phyloP scores from a whole-genome alignment of 2,888 invertebrate genomes.

The Pyrrhosoma nymphula region DNA sequence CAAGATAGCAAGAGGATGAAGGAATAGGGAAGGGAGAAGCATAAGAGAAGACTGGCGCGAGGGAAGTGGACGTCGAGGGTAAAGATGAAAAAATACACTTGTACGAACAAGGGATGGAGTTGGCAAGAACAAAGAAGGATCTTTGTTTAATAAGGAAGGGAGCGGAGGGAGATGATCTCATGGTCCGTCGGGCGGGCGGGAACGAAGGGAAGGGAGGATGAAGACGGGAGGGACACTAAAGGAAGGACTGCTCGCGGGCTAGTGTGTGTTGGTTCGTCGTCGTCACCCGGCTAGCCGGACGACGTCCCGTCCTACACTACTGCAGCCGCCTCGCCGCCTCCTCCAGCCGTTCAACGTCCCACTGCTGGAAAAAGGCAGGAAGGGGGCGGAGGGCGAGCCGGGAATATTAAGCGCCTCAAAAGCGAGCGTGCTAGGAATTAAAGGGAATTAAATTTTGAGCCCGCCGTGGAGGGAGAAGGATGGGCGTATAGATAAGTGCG shows the following conservation, averaged over 20 bases:
- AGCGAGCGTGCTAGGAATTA: slow-evolving; percentile 32
- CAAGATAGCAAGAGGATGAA: background rate
- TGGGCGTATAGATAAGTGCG: background rate
- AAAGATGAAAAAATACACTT: background rate
- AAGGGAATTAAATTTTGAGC: slow-evolving; percentile 30
- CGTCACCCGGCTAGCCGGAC: background rate
- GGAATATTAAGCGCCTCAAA: slow-evolving; percentile 23
- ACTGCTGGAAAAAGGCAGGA: background rate
- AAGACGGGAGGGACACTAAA: background rate
- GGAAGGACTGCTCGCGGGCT: background rate
- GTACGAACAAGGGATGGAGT: background rate
- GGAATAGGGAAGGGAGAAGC: too few relatives aligned
- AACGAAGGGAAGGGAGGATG: background rate
- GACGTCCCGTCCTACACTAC: background rate
- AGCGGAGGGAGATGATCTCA: slow-evolving; percentile 7
- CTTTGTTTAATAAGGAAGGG: slow-evolving; percentile 22
- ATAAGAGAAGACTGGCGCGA: background rate
- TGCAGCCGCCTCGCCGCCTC: background rate
- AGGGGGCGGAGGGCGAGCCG: background rate
- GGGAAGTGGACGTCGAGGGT: background rate
- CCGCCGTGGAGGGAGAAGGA: background rate
- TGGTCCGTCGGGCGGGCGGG: background rate
- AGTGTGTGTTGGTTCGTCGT: background rate
- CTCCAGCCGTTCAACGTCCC: background rate
- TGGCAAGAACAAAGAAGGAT: slow-evolving; percentile 11